Base-by-base conservation (phyloP, 2,888 invertebrate species). In the Carabus problematicus region DNA sequence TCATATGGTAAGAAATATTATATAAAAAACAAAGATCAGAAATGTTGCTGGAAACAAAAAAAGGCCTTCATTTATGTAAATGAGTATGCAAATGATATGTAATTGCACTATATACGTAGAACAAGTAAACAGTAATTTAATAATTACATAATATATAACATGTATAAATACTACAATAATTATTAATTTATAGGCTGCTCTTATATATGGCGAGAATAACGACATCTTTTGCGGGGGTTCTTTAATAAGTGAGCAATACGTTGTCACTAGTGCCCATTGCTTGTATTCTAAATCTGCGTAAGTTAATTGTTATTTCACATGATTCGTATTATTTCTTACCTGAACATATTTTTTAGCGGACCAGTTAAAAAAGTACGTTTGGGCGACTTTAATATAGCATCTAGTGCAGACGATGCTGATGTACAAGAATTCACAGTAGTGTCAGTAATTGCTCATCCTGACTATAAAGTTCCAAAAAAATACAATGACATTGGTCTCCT, bases 401-500 rank as follows among this genome's bases (percentile, higher is more conserved):
- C 45, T 3, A 45, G 11, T 7, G 14, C 11, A 45, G 45, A 45
- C 45, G 45, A 45, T 45, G n/a, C 45, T 12, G 14, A 45, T 45
- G 45, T 45, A 45, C 45, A 45, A 45, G 45, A 45, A 45, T 45
- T 45, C 45, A 45, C 45, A 4, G 14, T 45, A 12, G 11, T 14
- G n/a, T 12, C n/a, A 11, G 14, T 6, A 4, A 45, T 45, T 45
- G 14, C 14, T 6, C 77, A 83, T 74, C 81, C 82, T 0, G 62
- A 75, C 0, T 83, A 82, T 72, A 76, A 74, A 58, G 68, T 70
- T 1, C 76, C 79, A 0, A 68, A 74, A 1, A 73, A 77, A 47
- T 84, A 84, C 72, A 78, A 84, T 71, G 84, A 84, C 59, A 81
- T 84, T 29, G 83, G 81, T 6, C 75, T 84, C 1, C 62, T 84